Evolutionary conservation across 53 echinoderm and acorn worm genomes (phyloP), one percentile per base, ranked within the genome.

Genomic region (Antedon mediterranea): DNA sequence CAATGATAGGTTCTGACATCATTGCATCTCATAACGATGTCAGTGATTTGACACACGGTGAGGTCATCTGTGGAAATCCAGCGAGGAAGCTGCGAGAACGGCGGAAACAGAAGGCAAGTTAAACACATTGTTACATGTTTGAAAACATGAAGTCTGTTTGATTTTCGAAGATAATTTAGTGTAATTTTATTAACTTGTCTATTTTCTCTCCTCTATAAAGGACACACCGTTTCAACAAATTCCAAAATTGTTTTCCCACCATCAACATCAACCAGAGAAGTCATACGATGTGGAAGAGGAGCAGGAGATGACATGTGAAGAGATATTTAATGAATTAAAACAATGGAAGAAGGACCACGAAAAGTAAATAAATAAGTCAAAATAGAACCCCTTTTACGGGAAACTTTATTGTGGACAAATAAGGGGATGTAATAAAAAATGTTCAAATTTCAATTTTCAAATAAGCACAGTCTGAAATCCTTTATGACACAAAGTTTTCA

Each of bases 1-100:
- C 29, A 41, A 78, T 26, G 27, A 0, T 75, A 89, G 89, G 89
- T 81, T 89, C 89, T 30, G 89, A 90, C 43, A 90, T 90, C 26
- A 76, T 81, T 77, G 87, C 82, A 0, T 80, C 83, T 18, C 82
- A 85, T 30, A 90, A 93, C 73, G 94, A 94, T 73, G 81, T 89
- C 0, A 94, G 94, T 83, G 85, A 83, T 31, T 75, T 94, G 71
- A 94, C 94, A 28, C 89, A 94, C 31, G 94, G 94, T 29, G 87
- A 85, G 18, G 85, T 90, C 30, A 78, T 94, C 23, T 94, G 94
- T 85, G 94, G 94, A 4, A 94, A 94, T 81, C 94, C 94, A 15
- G 89, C 91, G 72, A 85, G 89, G 76, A 91, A 91, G 28, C 84
- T 94, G 30, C 81, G 87, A 74, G 89, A 82, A 30, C 83, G 94